phyloP scores from a whole-genome alignment of 2,797 vertebrate genomes.

The Petrocephalus sullivani region DNA sequence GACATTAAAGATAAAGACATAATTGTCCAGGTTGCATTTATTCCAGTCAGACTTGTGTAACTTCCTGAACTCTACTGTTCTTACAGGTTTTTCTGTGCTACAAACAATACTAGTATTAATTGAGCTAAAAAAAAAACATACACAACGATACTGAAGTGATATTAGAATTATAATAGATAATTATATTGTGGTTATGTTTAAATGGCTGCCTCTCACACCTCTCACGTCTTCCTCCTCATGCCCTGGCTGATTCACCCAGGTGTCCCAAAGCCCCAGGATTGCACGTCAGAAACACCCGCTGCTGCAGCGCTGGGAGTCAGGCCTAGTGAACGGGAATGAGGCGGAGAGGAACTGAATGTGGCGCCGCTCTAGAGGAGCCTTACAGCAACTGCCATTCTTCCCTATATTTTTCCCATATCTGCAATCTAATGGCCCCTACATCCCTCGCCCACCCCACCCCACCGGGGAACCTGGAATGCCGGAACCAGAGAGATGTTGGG shows the following conservation, averaged over 20 bases:
- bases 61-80: background rate
- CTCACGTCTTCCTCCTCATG: background rate
- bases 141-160: background rate
- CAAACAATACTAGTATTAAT: background rate
- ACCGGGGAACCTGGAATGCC: background rate
- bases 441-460: background rate
- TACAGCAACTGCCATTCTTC: constrained; percentile 4
- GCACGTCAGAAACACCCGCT: constrained; percentile 55
- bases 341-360: constrained; percentile 41
- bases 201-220: background rate
- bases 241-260: constrained; percentile 47
- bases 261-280: constrained; percentile 39
- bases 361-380: background rate
- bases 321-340: constrained; percentile 48
- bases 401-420: background rate
- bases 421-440: background rate
- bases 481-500: background rate
- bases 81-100: background rate
- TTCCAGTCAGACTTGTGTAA: background rate
- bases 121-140: background rate
- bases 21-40: background rate
- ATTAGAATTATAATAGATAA: background rate
- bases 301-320: constrained; percentile 66
- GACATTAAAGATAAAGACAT: background rate
- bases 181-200: background rate